Evolutionary conservation across 2,797 vertebrate species (phyloP), one percentile per base, ranked within the genome.

Genomic region (Adrianichthys oophorus): DNA sequence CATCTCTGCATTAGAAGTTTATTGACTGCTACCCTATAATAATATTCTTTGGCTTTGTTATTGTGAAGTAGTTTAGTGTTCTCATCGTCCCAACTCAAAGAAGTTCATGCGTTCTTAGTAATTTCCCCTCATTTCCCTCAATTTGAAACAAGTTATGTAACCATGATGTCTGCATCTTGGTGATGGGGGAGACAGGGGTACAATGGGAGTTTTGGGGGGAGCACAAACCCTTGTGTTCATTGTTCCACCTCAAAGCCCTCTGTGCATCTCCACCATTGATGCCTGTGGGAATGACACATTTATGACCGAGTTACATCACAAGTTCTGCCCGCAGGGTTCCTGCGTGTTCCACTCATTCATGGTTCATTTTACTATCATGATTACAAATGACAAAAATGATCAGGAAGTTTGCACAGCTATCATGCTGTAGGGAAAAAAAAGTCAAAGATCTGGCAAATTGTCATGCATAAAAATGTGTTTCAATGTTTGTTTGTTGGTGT

Each of bases 141-240:
- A 32, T 60, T 19, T 29, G 57, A 83, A 72, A 70, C 69, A 56
- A 70, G 70, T 89, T 89, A 87, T 78, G 72, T 84, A 90, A 90
- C 72, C 23, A 63, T 69, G 56, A 66, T 72, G 48, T 61, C 71
- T 72, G 61, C 29, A 15, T 72, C 66, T 75, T 52, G 75, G 74
- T 85, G 84, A 87, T 76, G 77, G 75, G 75, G 68, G 45, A 69
- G 58, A 40, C 2, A 26, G 54, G 62, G 66, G 52, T 59, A 52
- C 8, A 44, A 18, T 59, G 59, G 42, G 43, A 62, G 67, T 70
- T 85, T 76, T 75, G 60, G 63, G 65, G 68, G 56, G 26, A 75
- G 74, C 75, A 90, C 88, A 91, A 90, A 86, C 78, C 74, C 72
- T 75, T 82, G 84, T 89, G 88, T 92, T 88, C 85, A 86, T 83